Evolutionary conservation across 2,888 invertebrate genomes (phyloP).

Genomic region (Acronicta alni): DNA sequence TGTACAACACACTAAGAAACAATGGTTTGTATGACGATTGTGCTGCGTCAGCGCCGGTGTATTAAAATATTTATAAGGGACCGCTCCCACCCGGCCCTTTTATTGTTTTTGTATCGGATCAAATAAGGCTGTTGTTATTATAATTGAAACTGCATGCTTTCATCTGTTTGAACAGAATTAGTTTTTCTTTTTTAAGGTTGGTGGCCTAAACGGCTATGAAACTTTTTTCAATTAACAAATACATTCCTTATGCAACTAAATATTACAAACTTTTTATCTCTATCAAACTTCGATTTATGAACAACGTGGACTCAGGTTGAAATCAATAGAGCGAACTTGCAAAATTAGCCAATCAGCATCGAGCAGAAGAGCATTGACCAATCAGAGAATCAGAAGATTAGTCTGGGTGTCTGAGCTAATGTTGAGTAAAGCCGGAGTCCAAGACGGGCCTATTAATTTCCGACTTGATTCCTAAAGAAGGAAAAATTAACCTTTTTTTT

Average conservation of each 20-base stretch:
- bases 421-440: no score
- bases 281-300: no score
- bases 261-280: no score
- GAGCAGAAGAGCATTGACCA: no score
- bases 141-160: conserved; percentile 46
- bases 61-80: conserved; percentile 79
- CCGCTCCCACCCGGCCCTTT: conserved; percentile 42
- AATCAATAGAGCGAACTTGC: no score
- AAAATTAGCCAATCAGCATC: no score
- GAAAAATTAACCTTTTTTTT: no score
- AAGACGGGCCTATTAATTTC: no score
- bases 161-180: conserved; percentile 24
- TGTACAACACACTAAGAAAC: conserved; percentile 53
- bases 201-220: conserved; percentile 18
- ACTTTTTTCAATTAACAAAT: not conserved
- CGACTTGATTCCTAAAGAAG: no score
- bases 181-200: conserved; percentile 2
- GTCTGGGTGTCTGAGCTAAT: no score
- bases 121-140: conserved; percentile 45
- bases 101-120: conserved; percentile 50
- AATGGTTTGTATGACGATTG: conserved; percentile 40
- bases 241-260: not conserved
- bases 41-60: conserved; percentile 72
- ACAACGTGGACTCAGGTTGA: no score
- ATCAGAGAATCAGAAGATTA: no score